Evolutionary conservation across 30 jellyfish, hydroid and myxozoan genomes (phyloP).

Genomic region (Pelagia noctiluca): DNA sequence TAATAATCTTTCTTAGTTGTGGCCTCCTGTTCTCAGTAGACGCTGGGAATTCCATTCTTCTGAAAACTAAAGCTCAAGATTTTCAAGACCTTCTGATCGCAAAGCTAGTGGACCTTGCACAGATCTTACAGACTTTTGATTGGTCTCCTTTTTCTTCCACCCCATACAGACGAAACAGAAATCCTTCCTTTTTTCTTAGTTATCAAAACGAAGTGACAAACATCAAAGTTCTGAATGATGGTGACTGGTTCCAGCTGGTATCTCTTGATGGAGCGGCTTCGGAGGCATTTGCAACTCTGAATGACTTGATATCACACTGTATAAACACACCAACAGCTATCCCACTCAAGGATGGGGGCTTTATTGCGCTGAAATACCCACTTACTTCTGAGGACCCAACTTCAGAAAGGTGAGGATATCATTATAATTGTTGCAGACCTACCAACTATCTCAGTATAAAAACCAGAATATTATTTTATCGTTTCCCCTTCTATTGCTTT

Average conservation of each 20-base stretch:
- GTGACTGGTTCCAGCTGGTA: constrained; percentile 85
- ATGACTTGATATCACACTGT: constrained; percentile 73
- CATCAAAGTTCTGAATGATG: constrained; percentile 88
- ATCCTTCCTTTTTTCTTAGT: constrained; percentile 32
- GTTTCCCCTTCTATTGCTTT: not conserved
- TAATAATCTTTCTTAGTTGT: too few relatives aligned
- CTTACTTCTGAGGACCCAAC: constrained; percentile 94
- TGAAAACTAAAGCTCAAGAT: too few relatives aligned
- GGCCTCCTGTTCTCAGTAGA: too few relatives aligned
- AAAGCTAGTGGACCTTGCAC: too few relatives aligned
- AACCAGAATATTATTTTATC: too few relatives aligned
- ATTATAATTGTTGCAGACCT: not conserved
- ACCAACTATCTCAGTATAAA: too few relatives aligned
- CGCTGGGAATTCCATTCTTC: too few relatives aligned
- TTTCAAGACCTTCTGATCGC: too few relatives aligned
- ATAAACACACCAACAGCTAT: constrained; percentile 76
- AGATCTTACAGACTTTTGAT: too few relatives aligned
- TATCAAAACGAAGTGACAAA: constrained; percentile 76
- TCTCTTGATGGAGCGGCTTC: constrained; percentile 82
- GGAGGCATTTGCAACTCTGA: constrained; percentile 90
- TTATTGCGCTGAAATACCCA: constrained; percentile 82
- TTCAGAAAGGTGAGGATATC: constrained; percentile 78
- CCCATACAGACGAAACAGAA: too few relatives aligned
- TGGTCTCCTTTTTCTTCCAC: too few relatives aligned
- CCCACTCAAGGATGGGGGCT: constrained; percentile 86